phyloP scores from a whole-genome alignment of 2,113 vertebrate species.

The Ancistrus triradiatus region DNA sequence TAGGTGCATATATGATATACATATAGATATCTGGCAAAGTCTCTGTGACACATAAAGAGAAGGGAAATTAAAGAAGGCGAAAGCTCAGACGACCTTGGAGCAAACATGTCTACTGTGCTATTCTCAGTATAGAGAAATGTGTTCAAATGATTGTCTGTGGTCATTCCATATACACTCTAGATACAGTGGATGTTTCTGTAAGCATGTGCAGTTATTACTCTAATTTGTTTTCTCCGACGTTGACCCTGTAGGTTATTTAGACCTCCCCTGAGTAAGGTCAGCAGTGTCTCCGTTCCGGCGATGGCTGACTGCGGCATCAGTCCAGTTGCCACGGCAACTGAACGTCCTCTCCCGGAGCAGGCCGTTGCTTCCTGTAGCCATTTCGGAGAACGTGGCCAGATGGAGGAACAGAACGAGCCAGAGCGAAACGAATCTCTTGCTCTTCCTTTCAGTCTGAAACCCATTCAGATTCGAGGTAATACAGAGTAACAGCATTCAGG shows the following conservation, averaged over 20 bases:
- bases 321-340: constrained; percentile 61
- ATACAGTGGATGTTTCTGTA: no score
- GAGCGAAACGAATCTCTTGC: constrained; percentile 67
- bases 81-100: no score
- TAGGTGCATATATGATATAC: no score
- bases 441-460: constrained; percentile 67
- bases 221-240: constrained; percentile 2
- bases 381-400: constrained; percentile 57
- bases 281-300: constrained; percentile 48
- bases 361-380: constrained; percentile 50
- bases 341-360: constrained; percentile 57
- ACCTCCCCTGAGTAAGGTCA: constrained; percentile 52
- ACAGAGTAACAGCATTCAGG: constrained; percentile 16
- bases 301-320: constrained; percentile 44
- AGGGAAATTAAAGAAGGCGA: no score
- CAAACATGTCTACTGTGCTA: no score
- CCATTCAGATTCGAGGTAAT: constrained; percentile 75
- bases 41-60: no score
- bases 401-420: constrained; percentile 48
- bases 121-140: no score
- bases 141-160: no score
- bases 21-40: no score
- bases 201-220: neutral
- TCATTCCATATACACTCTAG: no score
- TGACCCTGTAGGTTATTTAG: constrained; percentile 77